Percentiles rank a stretch among this genome's conserved stretches.
These are phyloP conservation scores for Conomelus anceps DNA, from an alignment of 2,888 invertebrate genomes.

Conservation along the genomic window DNA sequence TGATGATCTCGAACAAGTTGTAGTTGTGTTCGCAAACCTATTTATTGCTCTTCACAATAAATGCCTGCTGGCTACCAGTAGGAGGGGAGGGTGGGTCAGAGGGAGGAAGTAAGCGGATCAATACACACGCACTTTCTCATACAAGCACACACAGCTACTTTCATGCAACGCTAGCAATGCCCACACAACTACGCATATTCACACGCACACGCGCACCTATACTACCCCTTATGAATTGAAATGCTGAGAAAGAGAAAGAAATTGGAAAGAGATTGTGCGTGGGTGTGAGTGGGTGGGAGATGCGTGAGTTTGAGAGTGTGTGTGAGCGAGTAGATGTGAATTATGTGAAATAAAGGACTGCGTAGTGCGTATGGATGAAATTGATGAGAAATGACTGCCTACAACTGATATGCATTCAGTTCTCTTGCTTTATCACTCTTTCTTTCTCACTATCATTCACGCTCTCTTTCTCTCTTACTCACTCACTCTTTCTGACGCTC, in stretches of 20 bases:
- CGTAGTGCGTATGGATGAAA: neutral
- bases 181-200: neutral
- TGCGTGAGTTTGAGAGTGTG: neutral
- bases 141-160: neutral
- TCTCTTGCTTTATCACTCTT: neutral
- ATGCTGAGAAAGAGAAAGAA: neutral
- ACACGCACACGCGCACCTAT: neutral
- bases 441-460: too few species aligned
- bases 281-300: too few species aligned
- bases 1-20: neutral
- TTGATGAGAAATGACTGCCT: neutral
- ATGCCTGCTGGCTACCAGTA: neutral
- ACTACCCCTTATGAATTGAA: neutral
- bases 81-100: neutral
- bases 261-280: too few species aligned
- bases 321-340: neutral
- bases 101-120: neutral
- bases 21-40: neutral
- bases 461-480: too few species aligned
- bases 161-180: neutral
- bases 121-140: neutral
- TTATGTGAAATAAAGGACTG: neutral
- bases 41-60: neutral
- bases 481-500: too few species aligned
- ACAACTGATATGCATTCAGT: neutral